Percentiles rank a stretch among this genome's conserved stretches.
phyloP scores from a whole-genome alignment of 23 tunicate species.

The Clavelina lepadiformis region DNA sequence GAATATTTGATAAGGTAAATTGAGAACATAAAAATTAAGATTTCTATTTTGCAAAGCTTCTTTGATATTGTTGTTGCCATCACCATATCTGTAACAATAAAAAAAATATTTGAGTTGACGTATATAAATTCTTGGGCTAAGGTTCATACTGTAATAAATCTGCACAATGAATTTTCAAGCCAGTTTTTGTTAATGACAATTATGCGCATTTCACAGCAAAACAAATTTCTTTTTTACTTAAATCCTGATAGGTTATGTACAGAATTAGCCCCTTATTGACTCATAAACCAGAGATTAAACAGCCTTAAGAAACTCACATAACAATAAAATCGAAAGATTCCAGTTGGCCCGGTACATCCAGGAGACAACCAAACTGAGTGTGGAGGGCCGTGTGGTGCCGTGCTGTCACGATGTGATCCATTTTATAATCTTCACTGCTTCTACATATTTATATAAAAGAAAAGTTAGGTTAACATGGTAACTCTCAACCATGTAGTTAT shows the following conservation, averaged over 20 bases:
- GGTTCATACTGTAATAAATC: no score
- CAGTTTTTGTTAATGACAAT: background rate
- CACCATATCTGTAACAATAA: conserved; percentile 24
- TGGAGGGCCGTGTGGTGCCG: conserved; percentile 32
- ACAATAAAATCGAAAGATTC: conserved; percentile 42
- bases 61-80: conserved; percentile 3
- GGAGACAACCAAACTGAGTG: conserved; percentile 45
- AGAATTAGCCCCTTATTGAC: background rate
- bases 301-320: conserved; percentile 57
- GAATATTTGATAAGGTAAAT: conserved; percentile 17
- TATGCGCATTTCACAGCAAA: no score
- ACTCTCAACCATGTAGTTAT: no score
- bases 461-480: no score
- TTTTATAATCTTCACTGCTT: conserved; percentile 12
- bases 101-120: no score
- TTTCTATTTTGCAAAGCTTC: background rate
- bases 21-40: conserved; percentile 5
- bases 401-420: conserved; percentile 35
- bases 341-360: conserved; percentile 33
- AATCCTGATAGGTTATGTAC: conserved; percentile 15
- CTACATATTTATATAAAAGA: conserved; percentile 14
- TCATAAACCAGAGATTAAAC: background rate
- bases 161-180: no score
- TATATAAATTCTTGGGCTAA: no score
- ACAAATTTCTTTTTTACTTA: no score